Conservation (phyloP, 1,140 invertebrate genomes). For the Cheumatopsyche charites region DNA sequence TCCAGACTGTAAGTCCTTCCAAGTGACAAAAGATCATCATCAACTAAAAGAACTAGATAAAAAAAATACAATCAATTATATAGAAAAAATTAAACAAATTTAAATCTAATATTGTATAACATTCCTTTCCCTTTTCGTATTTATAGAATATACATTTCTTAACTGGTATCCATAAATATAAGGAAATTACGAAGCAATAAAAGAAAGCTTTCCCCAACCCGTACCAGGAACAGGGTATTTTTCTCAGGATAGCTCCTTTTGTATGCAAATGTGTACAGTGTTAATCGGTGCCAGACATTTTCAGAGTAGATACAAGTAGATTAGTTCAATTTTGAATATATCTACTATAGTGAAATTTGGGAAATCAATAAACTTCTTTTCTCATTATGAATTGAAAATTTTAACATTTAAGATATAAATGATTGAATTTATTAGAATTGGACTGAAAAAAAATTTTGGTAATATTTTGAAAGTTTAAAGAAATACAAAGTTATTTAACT, state of each 20-base stretch:
- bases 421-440: too few relatives aligned
- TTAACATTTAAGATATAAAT: too few relatives aligned
- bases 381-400: too few relatives aligned
- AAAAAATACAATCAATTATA: neutral
- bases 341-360: too few relatives aligned
- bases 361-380: too few relatives aligned
- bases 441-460: too few relatives aligned
- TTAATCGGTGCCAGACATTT: constrained; percentile 30
- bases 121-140: too few relatives aligned
- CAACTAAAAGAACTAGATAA: constrained; percentile 36
- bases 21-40: constrained; percentile 55
- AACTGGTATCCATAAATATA: too few relatives aligned
- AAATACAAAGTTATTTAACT: neutral
- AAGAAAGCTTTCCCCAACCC: constrained; percentile 9
- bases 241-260: constrained; percentile 15
- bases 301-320: neutral
- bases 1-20: constrained; percentile 71
- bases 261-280: constrained; percentile 31
- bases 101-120: neutral
- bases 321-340: neutral
- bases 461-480: neutral
- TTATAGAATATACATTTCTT: too few relatives aligned
- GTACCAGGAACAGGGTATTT: constrained; percentile 29
- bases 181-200: too few relatives aligned
- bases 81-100: neutral